A percentile compares a stretch with the other conserved stretches of the same genome.
Evolutionary conservation across 2,113 vertebrate genomes (phyloP).

Genomic region (Cynoglossus semilaevis): DNA sequence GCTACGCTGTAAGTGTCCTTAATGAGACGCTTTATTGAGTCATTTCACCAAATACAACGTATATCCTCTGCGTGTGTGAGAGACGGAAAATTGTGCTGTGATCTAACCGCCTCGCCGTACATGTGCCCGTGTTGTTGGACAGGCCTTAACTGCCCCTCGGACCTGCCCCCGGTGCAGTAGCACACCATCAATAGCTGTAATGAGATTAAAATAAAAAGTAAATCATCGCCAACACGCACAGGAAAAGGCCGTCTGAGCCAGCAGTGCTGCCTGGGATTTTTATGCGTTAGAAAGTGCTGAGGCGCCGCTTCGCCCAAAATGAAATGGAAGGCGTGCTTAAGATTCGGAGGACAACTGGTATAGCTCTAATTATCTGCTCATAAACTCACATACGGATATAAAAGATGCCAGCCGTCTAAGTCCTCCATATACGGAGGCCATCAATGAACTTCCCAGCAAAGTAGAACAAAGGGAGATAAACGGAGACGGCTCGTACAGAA

Average conservation of each 20-base stretch:
- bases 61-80: conserved; percentile 12
- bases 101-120: neutral
- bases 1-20: conserved; percentile 11
- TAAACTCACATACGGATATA: conserved; percentile 27
- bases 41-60: conserved; percentile 19
- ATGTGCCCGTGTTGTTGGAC: conserved; percentile 4
- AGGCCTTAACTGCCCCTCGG: conserved; percentile 19
- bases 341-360: conserved; percentile 24
- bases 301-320: conserved; percentile 18
- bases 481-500: conserved; percentile 5
- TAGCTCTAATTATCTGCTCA: conserved; percentile 22
- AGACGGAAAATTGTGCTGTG: neutral
- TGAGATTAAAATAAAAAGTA: conserved; percentile 22
- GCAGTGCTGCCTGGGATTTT: neutral
- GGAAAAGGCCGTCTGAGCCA: conserved; percentile 4
- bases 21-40: conserved; percentile 33
- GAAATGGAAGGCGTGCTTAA: conserved; percentile 23
- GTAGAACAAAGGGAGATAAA: conserved; percentile 24
- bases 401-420: neutral
- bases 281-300: conserved; percentile 31
- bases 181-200: conserved; percentile 32
- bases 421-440: conserved; percentile 2
- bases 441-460: conserved; percentile 20
- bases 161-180: conserved; percentile 6
- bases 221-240: conserved; percentile 6